Evolutionary conservation across 23 tunicate genomes (phyloP), one percentile per base, ranked within the genome.

Genomic region (Halocynthia roretzi): DNA sequence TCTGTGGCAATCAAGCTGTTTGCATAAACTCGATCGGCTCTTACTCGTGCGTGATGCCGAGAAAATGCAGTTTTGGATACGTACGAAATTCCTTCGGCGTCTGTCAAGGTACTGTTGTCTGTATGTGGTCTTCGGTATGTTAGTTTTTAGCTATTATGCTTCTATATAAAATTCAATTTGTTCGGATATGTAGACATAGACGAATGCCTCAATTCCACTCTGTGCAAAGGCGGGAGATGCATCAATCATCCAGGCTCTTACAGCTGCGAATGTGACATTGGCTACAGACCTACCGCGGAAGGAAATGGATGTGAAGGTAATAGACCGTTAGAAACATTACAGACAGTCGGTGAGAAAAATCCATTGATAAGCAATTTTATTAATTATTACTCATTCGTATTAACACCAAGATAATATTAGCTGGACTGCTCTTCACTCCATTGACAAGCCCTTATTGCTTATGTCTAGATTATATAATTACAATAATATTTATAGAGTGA

Each of bases 11-110:
- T 20, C 10, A 40, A 11, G 22, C 70, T 15, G 48, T 9, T 6
- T 77, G 71, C 21, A 48, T 65, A 44, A 77, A 77, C 21, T 21
- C 80, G 44, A 56, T 75, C 22, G 80, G 80, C 10, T 75, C 80
- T 21, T 75, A 21, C 22, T 10, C 51, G 22, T 75, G 80, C 48
- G 64, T 75, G 10, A 69, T 21, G 15, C 54, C 50, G 6, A 53
- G 50, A n/a, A 53, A 69, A 8, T 69, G 73, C 73, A 23, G 12
- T 14, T 18, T n/a, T 14, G 73, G 73, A n/a, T 69, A 21, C 51
- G 50, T 54, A 21, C 15, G 54, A 18, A 69, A 69, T 54, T 53
- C 73, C 6, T 53, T 49, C 12, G 73, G 51, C 40, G 23, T 21
- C 8, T 75, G 80, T 56, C 20, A 56, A 17, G 80, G 80, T 75